Conservation (phyloP, 2,888 invertebrate genomes). For the Epirrhoe tristata region DNA sequence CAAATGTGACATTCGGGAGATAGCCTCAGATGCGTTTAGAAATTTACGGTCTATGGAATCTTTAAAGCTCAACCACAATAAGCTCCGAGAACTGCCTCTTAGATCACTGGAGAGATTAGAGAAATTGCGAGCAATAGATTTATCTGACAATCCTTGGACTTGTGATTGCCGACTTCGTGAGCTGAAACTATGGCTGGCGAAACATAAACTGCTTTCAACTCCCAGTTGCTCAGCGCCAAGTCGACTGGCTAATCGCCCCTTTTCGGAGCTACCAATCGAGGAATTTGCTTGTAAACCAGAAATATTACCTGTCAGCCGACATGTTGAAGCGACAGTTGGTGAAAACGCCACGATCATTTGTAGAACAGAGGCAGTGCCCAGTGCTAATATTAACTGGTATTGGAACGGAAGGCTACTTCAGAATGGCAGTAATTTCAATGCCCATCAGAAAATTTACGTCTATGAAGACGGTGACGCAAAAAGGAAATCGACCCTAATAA, state of each 20-base stretch:
- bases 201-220: constrained; percentile 91
- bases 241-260: constrained; percentile 89
- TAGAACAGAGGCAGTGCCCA: constrained; percentile 92
- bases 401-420: constrained; percentile 92
- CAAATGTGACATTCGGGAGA: constrained; percentile 91
- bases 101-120: constrained; percentile 90
- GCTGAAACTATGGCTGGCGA: constrained; percentile 92
- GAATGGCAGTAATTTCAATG: constrained; percentile 92
- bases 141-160: constrained; percentile 95
- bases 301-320: constrained; percentile 90
- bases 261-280: constrained; percentile 91
- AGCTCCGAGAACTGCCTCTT: constrained; percentile 89
- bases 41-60: constrained; percentile 91
- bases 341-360: constrained; percentile 95
- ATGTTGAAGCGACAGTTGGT: constrained; percentile 91
- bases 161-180: constrained; percentile 94
- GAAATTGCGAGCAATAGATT: constrained; percentile 91
- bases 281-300: constrained; percentile 95
- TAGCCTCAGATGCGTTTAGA: constrained; percentile 90
- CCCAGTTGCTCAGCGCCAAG: constrained; percentile 91
- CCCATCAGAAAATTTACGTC: constrained; percentile 91
- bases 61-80: constrained; percentile 93
- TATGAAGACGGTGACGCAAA: constrained; percentile 91
- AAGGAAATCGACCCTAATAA: constrained; percentile 90
- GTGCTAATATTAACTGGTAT: constrained; percentile 93